phyloP scores from a whole-genome alignment of 2,797 vertebrate species.

The Acanthurus lineatus region DNA sequence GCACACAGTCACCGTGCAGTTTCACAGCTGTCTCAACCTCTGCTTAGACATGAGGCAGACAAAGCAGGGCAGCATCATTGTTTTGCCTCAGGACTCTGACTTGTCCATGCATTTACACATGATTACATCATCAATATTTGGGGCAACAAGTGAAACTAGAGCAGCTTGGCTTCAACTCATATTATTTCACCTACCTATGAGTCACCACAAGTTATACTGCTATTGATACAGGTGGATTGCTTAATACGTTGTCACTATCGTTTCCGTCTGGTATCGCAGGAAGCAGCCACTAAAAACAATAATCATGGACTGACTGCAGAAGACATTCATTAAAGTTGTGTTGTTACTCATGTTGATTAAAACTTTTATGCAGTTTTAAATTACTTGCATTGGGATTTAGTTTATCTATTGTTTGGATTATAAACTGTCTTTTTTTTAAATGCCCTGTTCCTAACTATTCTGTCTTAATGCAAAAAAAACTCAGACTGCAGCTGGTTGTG shows the following conservation, averaged over 20 bases:
- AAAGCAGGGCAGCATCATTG: constrained; percentile 24
- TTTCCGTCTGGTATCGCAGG: constrained; percentile 52
- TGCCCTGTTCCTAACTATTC: background rate
- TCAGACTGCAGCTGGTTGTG: constrained; percentile 16
- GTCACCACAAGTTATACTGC: constrained; percentile 53
- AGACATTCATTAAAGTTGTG: constrained; percentile 12
- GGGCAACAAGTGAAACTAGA: constrained; percentile 57
- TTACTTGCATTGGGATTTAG: background rate
- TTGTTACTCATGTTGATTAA: constrained; percentile 2
- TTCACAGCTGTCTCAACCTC: constrained; percentile 42
- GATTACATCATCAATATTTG: constrained; percentile 76
- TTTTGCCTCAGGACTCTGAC: constrained; percentile 65
- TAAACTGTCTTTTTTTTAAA: background rate
- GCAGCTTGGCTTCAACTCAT: constrained; percentile 52
- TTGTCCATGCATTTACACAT: constrained; percentile 66
- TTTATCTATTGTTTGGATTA: background rate
- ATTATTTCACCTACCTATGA: constrained; percentile 52
- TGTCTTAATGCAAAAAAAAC: constrained; percentile 14
- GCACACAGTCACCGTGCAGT: constrained; percentile 20
- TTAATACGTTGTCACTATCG: constrained; percentile 21
- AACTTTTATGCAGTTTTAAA: background rate
- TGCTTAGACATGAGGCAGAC: constrained; percentile 17
- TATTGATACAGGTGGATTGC: constrained; percentile 31
- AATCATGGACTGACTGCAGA: constrained; percentile 26
- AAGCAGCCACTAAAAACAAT: constrained; percentile 12